Evolutionary conservation across 1,140 invertebrate genomes (phyloP).

Genomic region (Trichonephila clavipes): DNA sequence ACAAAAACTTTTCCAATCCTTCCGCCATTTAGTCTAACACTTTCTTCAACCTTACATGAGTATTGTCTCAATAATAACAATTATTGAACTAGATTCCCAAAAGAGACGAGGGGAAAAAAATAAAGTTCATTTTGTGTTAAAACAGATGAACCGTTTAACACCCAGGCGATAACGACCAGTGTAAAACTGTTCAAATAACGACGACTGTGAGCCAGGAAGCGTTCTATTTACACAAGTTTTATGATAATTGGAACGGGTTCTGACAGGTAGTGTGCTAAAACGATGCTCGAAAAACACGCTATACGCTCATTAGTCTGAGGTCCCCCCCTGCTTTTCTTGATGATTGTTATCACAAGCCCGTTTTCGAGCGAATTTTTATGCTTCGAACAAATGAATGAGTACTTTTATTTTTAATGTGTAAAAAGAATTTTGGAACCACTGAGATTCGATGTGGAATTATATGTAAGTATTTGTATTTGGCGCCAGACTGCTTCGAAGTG

Average conservation of each 20-base stretch:
- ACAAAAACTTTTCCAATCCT: background rate
- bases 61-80: slow-evolving; percentile 51
- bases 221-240: slow-evolving; percentile 73
- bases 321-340: background rate
- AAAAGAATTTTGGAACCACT: background rate
- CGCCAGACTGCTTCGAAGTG: background rate
- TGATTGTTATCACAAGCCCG: slow-evolving; percentile 53
- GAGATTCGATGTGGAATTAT: background rate
- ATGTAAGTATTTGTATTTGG: background rate
- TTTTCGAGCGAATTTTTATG: slow-evolving; percentile 61
- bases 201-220: background rate
- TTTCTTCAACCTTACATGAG: background rate
- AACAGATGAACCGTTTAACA: slow-evolving; percentile 69
- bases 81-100: slow-evolving; percentile 32
- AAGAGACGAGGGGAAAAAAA: background rate
- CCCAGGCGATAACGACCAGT: slow-evolving; percentile 51
- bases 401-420: slow-evolving; percentile 34
- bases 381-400: slow-evolving; percentile 48
- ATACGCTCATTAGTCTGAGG: slow-evolving; percentile 47
- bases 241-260: slow-evolving; percentile 71
- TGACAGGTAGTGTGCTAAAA: slow-evolving; percentile 69
- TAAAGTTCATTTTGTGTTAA: background rate
- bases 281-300: slow-evolving; percentile 66
- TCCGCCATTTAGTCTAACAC: background rate
- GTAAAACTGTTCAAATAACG: slow-evolving; percentile 50